Percentiles rank a stretch among this genome's conserved stretches.
These are phyloP conservation scores for Pseudochirops corinnae DNA, from an alignment of 2,797 vertebrate species.

Conservation along the genomic window DNA sequence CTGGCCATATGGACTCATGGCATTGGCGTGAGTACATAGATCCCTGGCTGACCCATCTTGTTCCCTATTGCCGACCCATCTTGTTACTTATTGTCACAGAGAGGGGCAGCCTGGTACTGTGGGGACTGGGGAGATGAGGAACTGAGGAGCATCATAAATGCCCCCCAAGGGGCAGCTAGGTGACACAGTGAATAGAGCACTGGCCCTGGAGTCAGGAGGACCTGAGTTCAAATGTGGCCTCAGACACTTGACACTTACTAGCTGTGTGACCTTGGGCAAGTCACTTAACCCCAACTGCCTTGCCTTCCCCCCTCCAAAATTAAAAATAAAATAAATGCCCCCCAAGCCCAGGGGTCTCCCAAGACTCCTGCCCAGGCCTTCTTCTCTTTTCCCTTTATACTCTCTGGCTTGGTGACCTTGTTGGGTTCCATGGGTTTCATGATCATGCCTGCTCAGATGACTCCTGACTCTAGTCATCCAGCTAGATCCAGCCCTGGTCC, in stretches of 20 bases:
- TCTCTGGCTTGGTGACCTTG: not conserved
- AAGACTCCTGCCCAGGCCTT: not conserved
- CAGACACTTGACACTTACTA: too few relatives aligned
- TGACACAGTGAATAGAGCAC: too few relatives aligned
- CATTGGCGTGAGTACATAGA: slow-evolving; percentile 90
- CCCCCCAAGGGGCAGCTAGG: not conserved
- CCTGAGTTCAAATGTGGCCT: too few relatives aligned
- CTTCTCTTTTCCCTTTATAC: not conserved
- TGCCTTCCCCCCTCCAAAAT: too few relatives aligned
- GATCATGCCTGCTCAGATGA: not conserved
- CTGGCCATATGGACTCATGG: slow-evolving; percentile 93
- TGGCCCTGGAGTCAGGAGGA: too few relatives aligned
- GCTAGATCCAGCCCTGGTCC: not conserved
- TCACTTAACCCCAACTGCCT: too few relatives aligned
- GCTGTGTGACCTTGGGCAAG: too few relatives aligned
- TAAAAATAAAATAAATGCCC: too few relatives aligned
- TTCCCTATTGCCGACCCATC: not conserved
- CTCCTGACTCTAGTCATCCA: not conserved
- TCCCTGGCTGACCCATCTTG: not conserved
- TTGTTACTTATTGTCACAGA: not conserved
- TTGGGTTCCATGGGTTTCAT: not conserved
- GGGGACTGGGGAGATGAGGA: not conserved
- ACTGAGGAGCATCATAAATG: not conserved
- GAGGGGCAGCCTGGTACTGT: not conserved
- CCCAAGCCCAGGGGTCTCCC: not conserved